These are phyloP conservation scores for Drosophila fuyamai DNA, from an alignment of 1,140 invertebrate species.

Conservation along the genomic window DNA sequence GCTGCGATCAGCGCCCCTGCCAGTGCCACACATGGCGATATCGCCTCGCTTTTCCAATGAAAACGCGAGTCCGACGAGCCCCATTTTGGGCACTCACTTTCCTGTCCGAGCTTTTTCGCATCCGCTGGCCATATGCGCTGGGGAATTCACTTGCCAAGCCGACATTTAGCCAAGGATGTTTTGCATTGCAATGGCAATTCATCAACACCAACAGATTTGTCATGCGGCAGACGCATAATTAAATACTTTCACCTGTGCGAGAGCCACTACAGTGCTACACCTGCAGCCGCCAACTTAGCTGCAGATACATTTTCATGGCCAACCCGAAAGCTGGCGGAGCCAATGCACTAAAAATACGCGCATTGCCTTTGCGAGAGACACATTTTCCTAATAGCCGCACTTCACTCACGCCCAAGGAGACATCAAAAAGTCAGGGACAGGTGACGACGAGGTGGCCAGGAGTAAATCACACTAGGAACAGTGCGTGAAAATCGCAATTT, in stretches of 20 bases:
- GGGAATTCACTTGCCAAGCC: slow-evolving; percentile 31
- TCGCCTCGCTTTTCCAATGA: slow-evolving; percentile 63
- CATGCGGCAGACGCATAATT: slow-evolving; percentile 74
- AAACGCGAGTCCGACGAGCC: slow-evolving; percentile 40
- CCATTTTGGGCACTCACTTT: slow-evolving; percentile 69
- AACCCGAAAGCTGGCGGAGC: slow-evolving; percentile 57
- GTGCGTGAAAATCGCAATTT: slow-evolving; percentile 73
- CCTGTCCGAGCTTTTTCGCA: slow-evolving; percentile 60
- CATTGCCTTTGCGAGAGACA: slow-evolving; percentile 66
- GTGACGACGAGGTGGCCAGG: slow-evolving; percentile 21
- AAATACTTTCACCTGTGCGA: slow-evolving; percentile 78
- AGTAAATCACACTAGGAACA: slow-evolving; percentile 8
- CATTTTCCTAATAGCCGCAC: slow-evolving; percentile 74
- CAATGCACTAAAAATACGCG: slow-evolving; percentile 77
- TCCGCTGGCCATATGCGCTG: slow-evolving; percentile 39
- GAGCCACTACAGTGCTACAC: slow-evolving; percentile 1
- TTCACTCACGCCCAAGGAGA: slow-evolving; percentile 67
- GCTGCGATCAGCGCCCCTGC: slow-evolving; percentile 42
- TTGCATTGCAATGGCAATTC: slow-evolving; percentile 71
- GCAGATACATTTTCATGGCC: slow-evolving; percentile 69
- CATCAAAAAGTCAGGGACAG: slow-evolving; percentile 36
- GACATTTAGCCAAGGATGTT: slow-evolving; percentile 67
- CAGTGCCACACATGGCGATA: slow-evolving; percentile 40
- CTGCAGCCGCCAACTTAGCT: slow-evolving; percentile 33
- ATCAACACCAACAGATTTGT: slow-evolving; percentile 74